These are phyloP conservation scores for Heterocephalus glaber DNA, from an alignment of 2,113 vertebrate genomes.

Conservation along the genomic window DNA sequence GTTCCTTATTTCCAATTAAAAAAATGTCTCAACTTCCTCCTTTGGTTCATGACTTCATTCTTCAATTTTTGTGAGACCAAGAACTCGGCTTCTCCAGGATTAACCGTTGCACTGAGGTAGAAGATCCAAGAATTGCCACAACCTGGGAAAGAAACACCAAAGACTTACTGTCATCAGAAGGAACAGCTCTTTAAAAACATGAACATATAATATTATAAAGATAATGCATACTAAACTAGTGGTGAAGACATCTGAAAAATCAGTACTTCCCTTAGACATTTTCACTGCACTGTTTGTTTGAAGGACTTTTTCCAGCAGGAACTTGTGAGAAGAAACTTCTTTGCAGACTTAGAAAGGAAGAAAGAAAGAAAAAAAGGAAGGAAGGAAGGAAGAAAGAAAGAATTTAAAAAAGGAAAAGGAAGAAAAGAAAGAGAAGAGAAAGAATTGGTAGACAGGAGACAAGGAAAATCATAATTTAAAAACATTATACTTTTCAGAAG, in stretches of 20 bases:
- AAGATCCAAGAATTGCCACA: background rate
- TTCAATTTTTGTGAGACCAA: background rate
- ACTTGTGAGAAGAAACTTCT: conserved; percentile 56
- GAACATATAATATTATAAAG: background rate
- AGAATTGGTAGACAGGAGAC: background rate
- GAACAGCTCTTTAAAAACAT: conserved; percentile 17
- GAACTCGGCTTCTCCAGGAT: background rate
- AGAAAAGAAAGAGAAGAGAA: too few relatives aligned
- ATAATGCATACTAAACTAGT: background rate
- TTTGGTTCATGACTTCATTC: background rate
- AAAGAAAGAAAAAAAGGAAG: too few relatives aligned
- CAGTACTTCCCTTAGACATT: background rate
- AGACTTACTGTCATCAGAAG: background rate
- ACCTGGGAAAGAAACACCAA: background rate
- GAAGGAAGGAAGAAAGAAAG: too few relatives aligned
- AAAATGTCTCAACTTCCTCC: background rate
- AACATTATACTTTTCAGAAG: background rate
- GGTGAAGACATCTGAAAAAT: background rate
- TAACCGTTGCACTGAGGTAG: background rate
- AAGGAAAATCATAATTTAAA: background rate
- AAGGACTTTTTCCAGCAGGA: conserved; percentile 11
- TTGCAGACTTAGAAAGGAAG: conserved; percentile 45
- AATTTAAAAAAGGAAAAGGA: background rate
- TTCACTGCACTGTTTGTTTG: conserved; percentile 37
- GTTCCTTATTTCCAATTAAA: background rate